phyloP scores from a whole-genome alignment of 2,888 invertebrate genomes.

The Polyommatus iphigenia region DNA sequence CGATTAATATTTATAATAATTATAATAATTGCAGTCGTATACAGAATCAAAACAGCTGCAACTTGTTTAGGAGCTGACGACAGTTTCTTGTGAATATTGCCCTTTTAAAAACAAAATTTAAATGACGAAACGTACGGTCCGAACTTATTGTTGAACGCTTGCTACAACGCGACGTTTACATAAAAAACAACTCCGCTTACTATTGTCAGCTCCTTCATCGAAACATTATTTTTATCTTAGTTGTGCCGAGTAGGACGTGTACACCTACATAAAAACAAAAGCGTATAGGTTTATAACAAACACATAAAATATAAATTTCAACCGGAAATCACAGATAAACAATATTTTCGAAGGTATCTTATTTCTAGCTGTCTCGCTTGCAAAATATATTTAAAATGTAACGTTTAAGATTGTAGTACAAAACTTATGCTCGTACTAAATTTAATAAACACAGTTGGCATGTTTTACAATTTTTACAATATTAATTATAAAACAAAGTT shows the following conservation, averaged over 20 bases:
- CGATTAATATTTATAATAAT: neutral
- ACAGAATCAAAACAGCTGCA: neutral
- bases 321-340: constrained; percentile 27
- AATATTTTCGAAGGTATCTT: constrained; percentile 15
- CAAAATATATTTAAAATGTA: neutral
- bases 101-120: neutral
- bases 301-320: constrained; percentile 35
- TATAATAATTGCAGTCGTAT: neutral
- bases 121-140: neutral
- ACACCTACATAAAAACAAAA: constrained; percentile 1
- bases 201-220: neutral
- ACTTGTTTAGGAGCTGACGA: neutral
- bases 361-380: neutral
- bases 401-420: neutral
- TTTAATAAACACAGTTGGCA: neutral
- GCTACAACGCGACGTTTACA: neutral
- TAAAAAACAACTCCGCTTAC: neutral
- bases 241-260: neutral
- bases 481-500: neutral
- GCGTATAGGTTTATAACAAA: constrained; percentile 5
- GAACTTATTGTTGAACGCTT: neutral
- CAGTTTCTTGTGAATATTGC: neutral
- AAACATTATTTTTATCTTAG: neutral
- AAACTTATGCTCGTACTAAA: neutral
- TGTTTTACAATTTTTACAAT: neutral